Evolutionary conservation across 2,888 invertebrate species (phyloP).

Genomic region (Nysson spinosus): DNA sequence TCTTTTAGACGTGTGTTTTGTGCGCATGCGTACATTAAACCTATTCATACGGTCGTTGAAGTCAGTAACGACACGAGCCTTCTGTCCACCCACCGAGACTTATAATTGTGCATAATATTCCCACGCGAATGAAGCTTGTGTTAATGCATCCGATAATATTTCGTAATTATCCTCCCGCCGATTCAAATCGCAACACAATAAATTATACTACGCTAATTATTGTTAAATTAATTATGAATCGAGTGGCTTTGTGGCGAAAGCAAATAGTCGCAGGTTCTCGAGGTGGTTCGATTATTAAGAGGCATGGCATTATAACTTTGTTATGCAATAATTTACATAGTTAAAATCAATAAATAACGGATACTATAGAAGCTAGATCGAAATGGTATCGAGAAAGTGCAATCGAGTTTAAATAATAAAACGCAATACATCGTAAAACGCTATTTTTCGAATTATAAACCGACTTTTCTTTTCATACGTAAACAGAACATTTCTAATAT

Average conservation of each 20-base stretch:
- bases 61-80: constrained; percentile 27
- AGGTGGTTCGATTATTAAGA: background rate
- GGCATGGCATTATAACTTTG: background rate
- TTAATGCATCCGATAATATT: background rate
- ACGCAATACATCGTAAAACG: too few relatives aligned
- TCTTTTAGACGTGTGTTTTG: constrained; percentile 24
- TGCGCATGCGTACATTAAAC: constrained; percentile 12
- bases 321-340: too few relatives aligned
- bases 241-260: background rate
- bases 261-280: background rate
- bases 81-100: constrained; percentile 25
- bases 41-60: constrained; percentile 38
- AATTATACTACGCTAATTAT: background rate
- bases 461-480: too few relatives aligned
- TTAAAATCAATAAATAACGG: too few relatives aligned
- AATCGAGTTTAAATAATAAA: too few relatives aligned
- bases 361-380: too few relatives aligned
- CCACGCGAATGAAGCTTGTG: constrained; percentile 21
- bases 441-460: too few relatives aligned
- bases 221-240: constrained; percentile 1
- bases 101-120: constrained; percentile 34
- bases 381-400: too few relatives aligned
- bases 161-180: background rate
- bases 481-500: too few relatives aligned
- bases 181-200: background rate